Percentiles rank a stretch among this genome's conserved stretches.
phyloP scores from a whole-genome alignment of 2,797 vertebrate genomes.

The Oryzias dopingdopingensis region DNA sequence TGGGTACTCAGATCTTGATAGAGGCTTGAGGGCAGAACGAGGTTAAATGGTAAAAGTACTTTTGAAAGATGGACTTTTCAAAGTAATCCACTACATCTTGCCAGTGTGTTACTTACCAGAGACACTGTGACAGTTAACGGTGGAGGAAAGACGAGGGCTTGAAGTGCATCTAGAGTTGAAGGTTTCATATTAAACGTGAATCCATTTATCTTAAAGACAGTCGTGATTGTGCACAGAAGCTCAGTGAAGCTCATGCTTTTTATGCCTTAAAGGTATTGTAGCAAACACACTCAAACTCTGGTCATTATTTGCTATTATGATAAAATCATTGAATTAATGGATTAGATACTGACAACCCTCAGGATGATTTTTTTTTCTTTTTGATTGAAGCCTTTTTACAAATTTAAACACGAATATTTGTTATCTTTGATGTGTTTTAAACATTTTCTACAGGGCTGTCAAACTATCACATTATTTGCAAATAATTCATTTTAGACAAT shows the following conservation, averaged over 20 bases:
- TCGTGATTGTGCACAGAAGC: conserved; percentile 29
- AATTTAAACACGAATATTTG: too few relatives aligned
- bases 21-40: conserved; percentile 5
- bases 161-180: conserved; percentile 54
- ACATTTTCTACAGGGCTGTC: too few relatives aligned
- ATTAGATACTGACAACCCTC: too few relatives aligned
- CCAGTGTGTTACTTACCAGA: conserved; percentile 47
- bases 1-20: conserved; percentile 12
- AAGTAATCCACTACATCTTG: conserved; percentile 3
- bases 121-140: conserved; percentile 7
- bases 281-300: too few relatives aligned
- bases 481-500: too few relatives aligned
- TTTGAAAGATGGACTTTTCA: conserved; percentile 42
- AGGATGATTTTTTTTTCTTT: too few relatives aligned
- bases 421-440: too few relatives aligned
- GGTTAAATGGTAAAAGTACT: conserved; percentile 43
- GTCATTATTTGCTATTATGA: too few relatives aligned
- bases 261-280: conserved; percentile 6
- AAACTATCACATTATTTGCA: too few relatives aligned
- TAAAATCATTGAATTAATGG: too few relatives aligned
- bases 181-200: conserved; percentile 42
- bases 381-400: too few relatives aligned
- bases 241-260: conserved; percentile 15
- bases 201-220: conserved; percentile 49
- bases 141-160: conserved; percentile 28